These are phyloP conservation scores for Omphaloscelis lunosa DNA, from an alignment of 2,888 invertebrate species.

Conservation along the genomic window DNA sequence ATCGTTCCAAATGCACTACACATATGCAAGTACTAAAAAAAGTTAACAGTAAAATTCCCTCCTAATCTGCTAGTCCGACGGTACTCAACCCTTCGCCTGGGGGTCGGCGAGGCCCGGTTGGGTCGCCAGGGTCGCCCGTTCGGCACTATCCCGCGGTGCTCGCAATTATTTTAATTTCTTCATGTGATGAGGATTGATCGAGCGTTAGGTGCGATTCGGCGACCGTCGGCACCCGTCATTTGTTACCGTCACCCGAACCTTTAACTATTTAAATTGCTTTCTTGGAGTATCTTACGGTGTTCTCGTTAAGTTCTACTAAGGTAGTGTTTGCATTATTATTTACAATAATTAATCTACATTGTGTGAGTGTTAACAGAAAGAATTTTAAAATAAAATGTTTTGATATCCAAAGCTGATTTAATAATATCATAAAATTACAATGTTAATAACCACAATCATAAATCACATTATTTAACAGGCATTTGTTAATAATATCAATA, in stretches of 20 bases:
- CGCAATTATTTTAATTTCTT: constrained; percentile 90
- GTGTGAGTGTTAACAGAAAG: too few species aligned
- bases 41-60: constrained; percentile 37
- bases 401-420: background rate
- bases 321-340: constrained; percentile 13
- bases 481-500: too few species aligned
- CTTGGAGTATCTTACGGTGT: constrained; percentile 40
- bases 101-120: constrained; percentile 67
- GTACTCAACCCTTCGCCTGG: constrained; percentile 78
- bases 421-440: too few species aligned
- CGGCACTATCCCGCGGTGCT: constrained; percentile 80
- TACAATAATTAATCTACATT: background rate
- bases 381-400: background rate
- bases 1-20: background rate
- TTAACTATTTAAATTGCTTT: constrained; percentile 79
- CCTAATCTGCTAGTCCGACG: constrained; percentile 65
- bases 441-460: too few species aligned
- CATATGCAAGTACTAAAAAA: constrained; percentile 5
- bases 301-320: constrained; percentile 30
- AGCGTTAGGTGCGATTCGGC: constrained; percentile 83
- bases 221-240: constrained; percentile 78
- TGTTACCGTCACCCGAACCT: constrained; percentile 77
- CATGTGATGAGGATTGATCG: constrained; percentile 85
- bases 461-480: too few species aligned
- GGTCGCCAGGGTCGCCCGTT: constrained; percentile 25